Base-by-base conservation (phyloP, 2,797 vertebrate species). In the Lepidocolaptes lacrymiger region DNA sequence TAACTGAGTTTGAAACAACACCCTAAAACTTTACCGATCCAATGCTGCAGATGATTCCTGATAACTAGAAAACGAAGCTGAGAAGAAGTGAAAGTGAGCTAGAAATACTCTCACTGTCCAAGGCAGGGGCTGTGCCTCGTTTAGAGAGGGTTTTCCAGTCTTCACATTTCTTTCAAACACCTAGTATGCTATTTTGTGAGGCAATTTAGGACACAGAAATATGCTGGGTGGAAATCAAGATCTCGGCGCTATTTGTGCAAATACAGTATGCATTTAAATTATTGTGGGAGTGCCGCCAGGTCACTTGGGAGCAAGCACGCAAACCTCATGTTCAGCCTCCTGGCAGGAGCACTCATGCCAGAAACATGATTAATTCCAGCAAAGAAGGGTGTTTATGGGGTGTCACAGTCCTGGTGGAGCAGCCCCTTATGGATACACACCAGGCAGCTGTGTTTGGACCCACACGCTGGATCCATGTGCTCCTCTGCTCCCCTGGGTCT, bases 341-440 rank as follows among this genome's bases (percentile, higher is more conserved):
- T 94, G 93, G 92, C 94, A 90, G 80, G 39, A 94, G 59, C 21
- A 2, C 52, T 89, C 2, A 1, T 67, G 77, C 90, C 94, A 96
- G 85, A 82, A 88, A 17, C 7, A 28, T 95, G 94, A 94, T 95
- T 94, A 92, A 93, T 94, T 71, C 86, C 86, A 89, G 90, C 48
- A 82, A 73, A 95, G 77, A 56, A 82, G 94, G 74, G 80, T 95
- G 90, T 96, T 95, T 96, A 95, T 93, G 84, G 93, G 86, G 74
- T 95, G 88, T 95, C 88, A 79, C 67, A 67, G 71, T 79, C 54
- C 90, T 96, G 90, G 86, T 8, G 13, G 74, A 82, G 80, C 63
- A 92, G 69, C 39, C 77, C 37, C 44, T 49, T 24, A 24, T 61
- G 83, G 85, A 84, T 91, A 66, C 82, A 44, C 71, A 91, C 67